Evolutionary conservation across 2,888 invertebrate genomes (phyloP), one percentile per base, ranked within the genome.

Genomic region (Seira ritae): DNA sequence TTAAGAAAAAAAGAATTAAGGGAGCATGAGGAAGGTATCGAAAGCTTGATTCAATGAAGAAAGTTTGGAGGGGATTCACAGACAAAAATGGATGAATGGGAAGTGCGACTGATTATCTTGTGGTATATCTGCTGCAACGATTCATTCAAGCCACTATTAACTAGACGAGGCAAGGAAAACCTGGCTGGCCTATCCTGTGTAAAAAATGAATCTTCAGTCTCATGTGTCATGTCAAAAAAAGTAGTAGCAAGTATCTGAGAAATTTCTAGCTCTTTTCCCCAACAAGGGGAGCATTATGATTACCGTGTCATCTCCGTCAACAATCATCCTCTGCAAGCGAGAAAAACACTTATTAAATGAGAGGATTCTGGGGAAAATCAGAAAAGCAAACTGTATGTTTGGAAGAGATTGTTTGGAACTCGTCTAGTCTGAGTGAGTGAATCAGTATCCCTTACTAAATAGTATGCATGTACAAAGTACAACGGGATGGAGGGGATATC

Each of bases 401-500:
- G 31, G 15, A 50, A n/a, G 50, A 50, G 50, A 8, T 50, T n/a
- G 50, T 50, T 50, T 50, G 42, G n/a, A n/a, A 31, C 31, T 31
- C n/a, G n/a, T n/a, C n/a, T n/a, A n/a, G n/a, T n/a, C n/a, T n/a
- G n/a, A n/a, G n/a, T n/a, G n/a, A n/a, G n/a, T n/a, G n/a, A n/a
- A n/a, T n/a, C n/a, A n/a, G n/a, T n/a, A n/a, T n/a, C n/a, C n/a
- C n/a, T n/a, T 42, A 42, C 42, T 42, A 42, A 12, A 42, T 42
- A 42, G 42, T 12, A 42, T 42, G 12, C n/a, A n/a, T 42, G 12
- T 42, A 4, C 42, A 50, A 50, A n/a, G 17, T 55, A 46, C 73
- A 62, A 74, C 62, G n/a, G 42, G 69, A 67, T 46, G 23, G 55
- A 0, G 50, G 42, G 50, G 67, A 70, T 67, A 77, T 70, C 42